Percentiles rank a stretch among this genome's conserved stretches.
Evolutionary conservation across 2,888 invertebrate species (phyloP).

Genomic region (Aricia artaxerxes): DNA sequence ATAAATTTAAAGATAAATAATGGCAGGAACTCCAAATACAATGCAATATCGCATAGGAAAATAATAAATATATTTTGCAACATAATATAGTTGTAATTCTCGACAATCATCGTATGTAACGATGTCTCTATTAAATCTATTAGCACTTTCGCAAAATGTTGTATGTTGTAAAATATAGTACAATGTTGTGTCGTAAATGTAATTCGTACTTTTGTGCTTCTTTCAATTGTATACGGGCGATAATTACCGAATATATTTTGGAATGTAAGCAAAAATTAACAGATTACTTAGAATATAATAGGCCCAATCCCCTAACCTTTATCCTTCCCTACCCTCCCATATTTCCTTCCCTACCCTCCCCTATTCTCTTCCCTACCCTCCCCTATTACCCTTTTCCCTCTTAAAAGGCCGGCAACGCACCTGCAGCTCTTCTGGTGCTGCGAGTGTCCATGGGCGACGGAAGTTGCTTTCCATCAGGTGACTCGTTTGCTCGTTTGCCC

Average conservation of each 20-base stretch:
- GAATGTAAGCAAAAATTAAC: background rate
- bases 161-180: background rate
- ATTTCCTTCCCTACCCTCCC: too few relatives aligned
- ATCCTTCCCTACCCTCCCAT: too few relatives aligned
- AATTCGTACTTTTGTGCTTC: background rate
- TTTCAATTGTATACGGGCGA: background rate
- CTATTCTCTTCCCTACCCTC: too few relatives aligned
- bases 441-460: too few relatives aligned
- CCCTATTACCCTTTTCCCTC: too few relatives aligned
- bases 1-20: conserved; percentile 3
- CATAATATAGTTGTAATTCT: conserved; percentile 6
- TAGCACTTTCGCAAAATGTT: conserved; percentile 16
- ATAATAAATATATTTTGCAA: background rate
- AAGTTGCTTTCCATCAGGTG: too few relatives aligned
- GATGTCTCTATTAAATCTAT: conserved; percentile 26
- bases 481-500: too few relatives aligned
- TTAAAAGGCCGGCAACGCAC: too few relatives aligned
- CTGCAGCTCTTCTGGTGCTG: too few relatives aligned
- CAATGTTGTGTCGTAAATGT: background rate
- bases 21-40: background rate
- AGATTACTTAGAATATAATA: too few relatives aligned
- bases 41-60: background rate
- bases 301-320: too few relatives aligned
- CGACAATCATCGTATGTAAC: conserved; percentile 18
- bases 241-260: background rate